Evolutionary conservation across 2,113 vertebrate species (phyloP), one percentile per base, ranked within the genome.

Genomic region (Bujurquina vittata): DNA sequence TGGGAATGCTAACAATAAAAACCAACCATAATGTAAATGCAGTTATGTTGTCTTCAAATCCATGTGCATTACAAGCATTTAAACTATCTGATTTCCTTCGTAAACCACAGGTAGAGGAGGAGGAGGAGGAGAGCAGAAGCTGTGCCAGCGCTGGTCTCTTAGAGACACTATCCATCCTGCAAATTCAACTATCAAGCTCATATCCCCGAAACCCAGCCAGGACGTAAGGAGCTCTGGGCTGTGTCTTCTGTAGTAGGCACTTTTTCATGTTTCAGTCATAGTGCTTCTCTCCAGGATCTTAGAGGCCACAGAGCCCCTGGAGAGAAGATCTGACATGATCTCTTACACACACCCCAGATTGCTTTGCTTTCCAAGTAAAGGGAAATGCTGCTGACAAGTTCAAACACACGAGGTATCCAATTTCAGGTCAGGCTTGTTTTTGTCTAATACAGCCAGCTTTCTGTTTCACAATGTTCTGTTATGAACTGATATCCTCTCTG

Each of bases 211-310:
- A 88, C 67, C 54, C 60, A 87, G 83, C 67, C 82, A 82, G 73
- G 55, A 59, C 52, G 40, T 69, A 43, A 79, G 73, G 84, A 83
- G 79, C 72, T 90, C 80, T 67, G 58, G 84, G 84, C 87, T 91
- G 86, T 74, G 85, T 86, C 33, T 75, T 93, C 91, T 91, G 79
- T 93, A 88, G 75, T 94, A 96, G 96, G 96, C 96, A 96, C 95
- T 96, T 96, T 93, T 91, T 91, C 87, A 92, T 88, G 80, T 94
- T 93, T 93, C 79, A 81, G 80, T 94, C 87, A 82, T 69, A 88
- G 84, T 90, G 88, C 77, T 91, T 87, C 84, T 88, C 84, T 91
- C 82, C 85, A 84, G 84, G 83, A 90, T 83, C 90, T 89, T 84
- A 90, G 85, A 86, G 80, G 74, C 88, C 81, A 81, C 61, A 1